Conservation (phyloP, 2,113 vertebrate genomes). For the Lophura nycthemera region DNA sequence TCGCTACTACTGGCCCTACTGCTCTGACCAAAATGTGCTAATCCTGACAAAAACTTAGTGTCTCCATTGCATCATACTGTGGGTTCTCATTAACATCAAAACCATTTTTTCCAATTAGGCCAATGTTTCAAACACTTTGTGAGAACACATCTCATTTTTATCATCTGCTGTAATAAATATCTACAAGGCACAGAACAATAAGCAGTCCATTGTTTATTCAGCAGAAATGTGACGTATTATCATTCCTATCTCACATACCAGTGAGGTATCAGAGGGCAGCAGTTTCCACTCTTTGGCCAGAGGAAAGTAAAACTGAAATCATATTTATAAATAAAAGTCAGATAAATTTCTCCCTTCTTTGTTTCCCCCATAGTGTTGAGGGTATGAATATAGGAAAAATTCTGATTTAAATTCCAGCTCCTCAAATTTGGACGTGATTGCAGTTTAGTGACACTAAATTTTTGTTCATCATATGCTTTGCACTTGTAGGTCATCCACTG, state of each 20-base stretch:
- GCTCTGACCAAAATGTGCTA: not conserved
- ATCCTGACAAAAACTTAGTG: not conserved
- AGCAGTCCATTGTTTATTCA: not conserved
- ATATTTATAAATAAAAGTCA: not conserved
- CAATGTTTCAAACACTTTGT: not conserved
- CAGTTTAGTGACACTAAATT: not conserved
- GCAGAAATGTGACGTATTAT: not conserved
- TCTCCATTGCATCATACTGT: not conserved
- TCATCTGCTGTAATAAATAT: not conserved
- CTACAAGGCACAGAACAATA: not conserved
- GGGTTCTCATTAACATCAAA: not conserved
- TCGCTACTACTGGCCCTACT: not conserved
- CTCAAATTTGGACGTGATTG: not conserved
- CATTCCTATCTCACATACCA: not conserved
- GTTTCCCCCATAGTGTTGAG: not conserved
- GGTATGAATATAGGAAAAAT: not conserved
- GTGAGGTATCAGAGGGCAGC: not conserved
- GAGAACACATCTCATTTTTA: slow-evolving; percentile 15
- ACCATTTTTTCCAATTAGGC: not conserved
- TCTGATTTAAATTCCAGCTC: not conserved
- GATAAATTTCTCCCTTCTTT: not conserved
- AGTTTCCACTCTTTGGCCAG: not conserved
- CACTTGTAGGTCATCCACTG: not conserved
- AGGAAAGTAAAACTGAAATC: not conserved
- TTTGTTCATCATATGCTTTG: not conserved